Evolutionary conservation across 2,888 invertebrate species (phyloP).

Genomic region (Platycnemis pennipes): DNA sequence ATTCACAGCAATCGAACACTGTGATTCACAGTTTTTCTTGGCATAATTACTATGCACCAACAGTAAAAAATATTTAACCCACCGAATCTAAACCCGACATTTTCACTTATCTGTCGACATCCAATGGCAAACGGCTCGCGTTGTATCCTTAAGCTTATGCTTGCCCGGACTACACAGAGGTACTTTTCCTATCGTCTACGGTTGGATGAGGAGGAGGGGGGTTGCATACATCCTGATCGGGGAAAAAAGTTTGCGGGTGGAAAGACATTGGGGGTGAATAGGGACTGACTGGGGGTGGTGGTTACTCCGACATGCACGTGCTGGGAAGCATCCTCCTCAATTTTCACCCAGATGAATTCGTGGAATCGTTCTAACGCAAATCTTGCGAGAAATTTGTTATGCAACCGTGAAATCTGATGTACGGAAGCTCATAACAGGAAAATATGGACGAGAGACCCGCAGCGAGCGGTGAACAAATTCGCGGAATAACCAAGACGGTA

Average conservation of each 20-base stretch:
- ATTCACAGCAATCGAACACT: no score
- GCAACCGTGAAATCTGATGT: background rate
- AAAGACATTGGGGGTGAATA: background rate
- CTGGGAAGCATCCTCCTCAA: background rate
- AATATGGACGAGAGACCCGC: background rate
- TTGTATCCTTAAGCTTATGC: slow-evolving; percentile 17
- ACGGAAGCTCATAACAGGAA: background rate
- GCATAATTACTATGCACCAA: no score
- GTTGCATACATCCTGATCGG: slow-evolving; percentile 37
- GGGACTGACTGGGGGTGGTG: background rate
- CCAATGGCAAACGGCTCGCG: no score
- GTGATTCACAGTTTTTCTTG: no score
- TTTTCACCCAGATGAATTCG: background rate
- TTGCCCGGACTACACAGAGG: background rate
- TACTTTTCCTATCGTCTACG: slow-evolving; percentile 32
- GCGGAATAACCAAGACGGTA: background rate
- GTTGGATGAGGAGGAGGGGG: background rate
- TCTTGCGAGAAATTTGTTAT: background rate
- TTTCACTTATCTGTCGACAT: no score
- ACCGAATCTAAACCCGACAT: no score
- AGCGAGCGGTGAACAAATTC: background rate
- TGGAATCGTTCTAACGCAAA: background rate
- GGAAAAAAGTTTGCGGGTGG: background rate
- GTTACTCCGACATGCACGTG: background rate
- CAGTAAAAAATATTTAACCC: background rate